Evolutionary conservation across 2,113 vertebrate genomes (phyloP).

Genomic region (Panthera leo): DNA sequence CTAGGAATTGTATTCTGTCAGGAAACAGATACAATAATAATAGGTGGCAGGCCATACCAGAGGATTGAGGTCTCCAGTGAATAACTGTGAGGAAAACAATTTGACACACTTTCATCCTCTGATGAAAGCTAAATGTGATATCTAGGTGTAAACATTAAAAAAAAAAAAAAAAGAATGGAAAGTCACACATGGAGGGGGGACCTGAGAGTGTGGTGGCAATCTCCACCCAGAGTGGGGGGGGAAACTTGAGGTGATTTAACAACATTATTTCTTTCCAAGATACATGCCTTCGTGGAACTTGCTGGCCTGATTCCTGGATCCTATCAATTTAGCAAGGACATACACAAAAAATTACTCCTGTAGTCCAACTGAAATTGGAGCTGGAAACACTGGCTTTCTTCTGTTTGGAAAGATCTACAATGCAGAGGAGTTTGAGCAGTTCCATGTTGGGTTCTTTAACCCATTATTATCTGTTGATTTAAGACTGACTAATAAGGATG

Average conservation of each 20-base stretch:
- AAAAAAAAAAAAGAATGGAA: slow-evolving; percentile 63
- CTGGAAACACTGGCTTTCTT: background rate
- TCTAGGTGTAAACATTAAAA: slow-evolving; percentile 67
- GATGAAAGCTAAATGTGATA: slow-evolving; percentile 74
- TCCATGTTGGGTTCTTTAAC: background rate
- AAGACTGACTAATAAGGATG: background rate
- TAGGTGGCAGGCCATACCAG: slow-evolving; percentile 23
- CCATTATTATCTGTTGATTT: background rate
- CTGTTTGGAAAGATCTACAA: background rate
- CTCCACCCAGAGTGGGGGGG: background rate
- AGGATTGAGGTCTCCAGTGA: slow-evolving; percentile 53
- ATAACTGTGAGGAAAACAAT: slow-evolving; percentile 78
- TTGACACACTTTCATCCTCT: slow-evolving; percentile 71
- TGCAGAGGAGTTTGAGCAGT: background rate
- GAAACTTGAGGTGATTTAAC: background rate
- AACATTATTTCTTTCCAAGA: slow-evolving; percentile 52
- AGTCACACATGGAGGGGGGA: slow-evolving; percentile 44
- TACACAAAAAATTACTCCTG: slow-evolving; percentile 18
- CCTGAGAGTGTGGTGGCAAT: slow-evolving; percentile 5
- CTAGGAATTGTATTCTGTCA: slow-evolving; percentile 37
- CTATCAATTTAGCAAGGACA: slow-evolving; percentile 41
- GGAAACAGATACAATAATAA: slow-evolving; percentile 67
- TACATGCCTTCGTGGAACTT: slow-evolving; percentile 32
- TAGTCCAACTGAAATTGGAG: background rate
- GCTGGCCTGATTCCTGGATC: slow-evolving; percentile 42